A percentile compares a stretch with the other conserved stretches of the same genome.
Evolutionary conservation across 2,113 vertebrate species (phyloP).

Genomic region (Plectropomus leopardus): DNA sequence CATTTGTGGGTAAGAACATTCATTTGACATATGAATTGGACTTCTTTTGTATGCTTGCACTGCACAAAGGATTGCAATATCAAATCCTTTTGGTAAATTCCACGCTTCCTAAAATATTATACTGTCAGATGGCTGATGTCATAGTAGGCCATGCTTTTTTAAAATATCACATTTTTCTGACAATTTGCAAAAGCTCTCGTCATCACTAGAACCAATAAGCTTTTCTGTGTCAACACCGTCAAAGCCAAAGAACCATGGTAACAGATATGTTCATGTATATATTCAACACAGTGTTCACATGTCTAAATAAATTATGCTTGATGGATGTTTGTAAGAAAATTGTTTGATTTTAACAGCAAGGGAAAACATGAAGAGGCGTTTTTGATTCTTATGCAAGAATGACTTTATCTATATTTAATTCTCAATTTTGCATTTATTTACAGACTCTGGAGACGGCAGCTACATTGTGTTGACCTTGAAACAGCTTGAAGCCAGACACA

Average conservation of each 20-base stretch:
- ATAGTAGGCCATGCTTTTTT: background rate
- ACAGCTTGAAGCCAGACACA: constrained; percentile 15
- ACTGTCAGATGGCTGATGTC: constrained; percentile 7
- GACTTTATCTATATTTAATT: constrained; percentile 36
- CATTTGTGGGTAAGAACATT: background rate
- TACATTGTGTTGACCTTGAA: constrained; percentile 55
- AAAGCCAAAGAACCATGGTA: background rate
- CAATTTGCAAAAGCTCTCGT: background rate
- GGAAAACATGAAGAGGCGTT: background rate
- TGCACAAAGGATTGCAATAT: constrained; percentile 13
- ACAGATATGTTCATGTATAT: background rate
- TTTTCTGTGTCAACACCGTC: background rate
- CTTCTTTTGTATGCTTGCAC: constrained; percentile 2
- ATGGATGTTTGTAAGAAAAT: background rate
- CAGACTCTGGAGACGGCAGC: constrained; percentile 19
- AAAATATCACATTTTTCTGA: constrained; percentile 20
- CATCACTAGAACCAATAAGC: background rate
- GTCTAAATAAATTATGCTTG: background rate
- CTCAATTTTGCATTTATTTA: constrained; percentile 19
- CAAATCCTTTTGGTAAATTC: constrained; percentile 45
- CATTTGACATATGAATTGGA: constrained; percentile 15
- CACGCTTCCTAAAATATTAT: constrained; percentile 5
- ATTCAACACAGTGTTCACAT: background rate
- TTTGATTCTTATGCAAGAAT: background rate
- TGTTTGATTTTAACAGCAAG: constrained; percentile 2